Evolutionary conservation across 1,140 invertebrate genomes (phyloP), one percentile per base, ranked within the genome.

Genomic region (Drosophila jambulina): DNA sequence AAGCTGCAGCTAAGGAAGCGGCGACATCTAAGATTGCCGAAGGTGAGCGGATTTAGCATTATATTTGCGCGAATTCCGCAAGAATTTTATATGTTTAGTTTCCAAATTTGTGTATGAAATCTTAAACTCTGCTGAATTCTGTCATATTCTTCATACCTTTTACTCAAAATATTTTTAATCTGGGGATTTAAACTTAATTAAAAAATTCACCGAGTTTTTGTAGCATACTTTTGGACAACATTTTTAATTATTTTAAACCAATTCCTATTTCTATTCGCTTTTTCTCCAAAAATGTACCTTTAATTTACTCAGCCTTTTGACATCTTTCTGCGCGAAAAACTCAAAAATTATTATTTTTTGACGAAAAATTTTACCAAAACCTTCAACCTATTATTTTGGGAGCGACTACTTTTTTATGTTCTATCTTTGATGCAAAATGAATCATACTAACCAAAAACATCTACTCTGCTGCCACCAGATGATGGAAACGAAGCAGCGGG

Each of bases 1-100:
- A 78, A 91, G 76, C 79, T 80, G 83, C 69, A 78, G 64, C 75
- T 64, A 65, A 84, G 67, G 59, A 64, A n/a, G 62, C 61, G 25
- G 59, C 65, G n/a, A 65, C 72, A 64, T 45, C 58, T 64, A 67
- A 77, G 36, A 46, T 54, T 67, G 75, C 65, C 61, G 78, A 88
- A 92, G 86, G 87, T 91, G 75, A 91, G 88, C 77, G 34, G 53
- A 56, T 65, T 51, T 75, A 19, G 54, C 38, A 29, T 49, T 13
- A 38, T 32, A 34, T n/a, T 34, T 57, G 63, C 23, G 21, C 10
- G 46, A 70, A 65, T 38, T 32, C 36, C 9, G 32, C 13, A 65
- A 34, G 13, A 19, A 21, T 23, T 32, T 45, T 1, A 13, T 61
- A 4, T 15, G 19, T 48, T 25, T 15, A 12, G 2, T 45, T 45